Conservation (phyloP, 2,797 vertebrate species). For the Esox masquinongy region DNA sequence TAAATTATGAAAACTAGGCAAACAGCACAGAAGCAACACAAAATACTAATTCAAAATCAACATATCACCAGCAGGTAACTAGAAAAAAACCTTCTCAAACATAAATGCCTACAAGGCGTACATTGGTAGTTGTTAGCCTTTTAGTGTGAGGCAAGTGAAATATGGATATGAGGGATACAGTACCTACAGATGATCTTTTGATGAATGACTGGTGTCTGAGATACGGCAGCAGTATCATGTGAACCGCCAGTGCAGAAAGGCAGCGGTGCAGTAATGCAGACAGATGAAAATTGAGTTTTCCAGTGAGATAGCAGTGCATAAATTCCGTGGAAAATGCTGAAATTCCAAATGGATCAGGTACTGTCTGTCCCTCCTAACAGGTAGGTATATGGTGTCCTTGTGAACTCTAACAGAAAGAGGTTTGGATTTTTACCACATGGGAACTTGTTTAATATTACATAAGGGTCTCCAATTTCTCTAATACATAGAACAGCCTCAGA, state of each 20-base stretch:
- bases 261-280: not conserved
- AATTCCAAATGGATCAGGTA: conserved; percentile 34
- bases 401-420: conserved; percentile 64
- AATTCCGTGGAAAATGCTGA: conserved; percentile 40
- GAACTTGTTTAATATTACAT: conserved; percentile 74
- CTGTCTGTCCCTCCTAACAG: conserved; percentile 42
- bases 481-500: conserved; percentile 69
- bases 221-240: conserved; percentile 43
- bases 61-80: not conserved
- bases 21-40: not conserved
- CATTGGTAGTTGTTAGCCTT: not conserved
- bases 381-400: conserved; percentile 45
- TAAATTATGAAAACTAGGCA: not conserved
- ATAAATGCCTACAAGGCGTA: not conserved
- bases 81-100: not conserved
- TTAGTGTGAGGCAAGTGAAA: not conserved
- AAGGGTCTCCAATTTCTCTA: conserved; percentile 69
- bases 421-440: conserved; percentile 71
- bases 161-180: not conserved
- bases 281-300: not conserved
- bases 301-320: not conserved
- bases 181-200: conserved; percentile 45
- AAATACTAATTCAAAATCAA: not conserved
- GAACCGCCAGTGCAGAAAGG: conserved; percentile 29
- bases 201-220: conserved; percentile 13